These are phyloP conservation scores for Discoglossus pictus DNA, from an alignment of 2,797 vertebrate species.

Conservation along the genomic window DNA sequence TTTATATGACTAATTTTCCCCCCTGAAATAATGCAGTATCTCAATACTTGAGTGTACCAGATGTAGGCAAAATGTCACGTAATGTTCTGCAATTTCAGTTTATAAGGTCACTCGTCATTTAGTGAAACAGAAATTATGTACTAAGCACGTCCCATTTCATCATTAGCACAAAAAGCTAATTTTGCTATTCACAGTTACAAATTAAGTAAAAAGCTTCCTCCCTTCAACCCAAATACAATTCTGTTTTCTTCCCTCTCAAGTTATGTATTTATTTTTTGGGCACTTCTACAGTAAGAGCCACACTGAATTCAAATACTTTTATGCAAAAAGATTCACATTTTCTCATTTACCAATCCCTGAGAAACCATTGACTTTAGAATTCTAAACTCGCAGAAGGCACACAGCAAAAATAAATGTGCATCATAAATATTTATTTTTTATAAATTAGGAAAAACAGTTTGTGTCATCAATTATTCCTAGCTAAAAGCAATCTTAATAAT, in stretches of 20 bases:
- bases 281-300: conserved; percentile 7
- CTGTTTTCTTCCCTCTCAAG: conserved; percentile 14
- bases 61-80: conserved; percentile 18
- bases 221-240: conserved; percentile 2
- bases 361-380: conserved; percentile 16
- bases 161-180: conserved; percentile 12
- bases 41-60: conserved; percentile 1
- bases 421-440: conserved; percentile 40
- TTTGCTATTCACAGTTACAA: conserved; percentile 11
- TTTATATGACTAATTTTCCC: neutral
- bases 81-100: conserved; percentile 21
- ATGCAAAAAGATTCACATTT: conserved; percentile 32
- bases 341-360: conserved; percentile 6
- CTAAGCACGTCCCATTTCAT: conserved; percentile 13
- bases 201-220: conserved; percentile 8
- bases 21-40: fast-evolving
- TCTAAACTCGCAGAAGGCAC: conserved; percentile 13
- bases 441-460: conserved; percentile 39
- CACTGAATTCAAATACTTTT: conserved; percentile 19
- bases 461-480: conserved; percentile 23
- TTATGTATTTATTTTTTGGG: conserved; percentile 15
- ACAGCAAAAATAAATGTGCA: conserved; percentile 11
- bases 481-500: conserved; percentile 17
- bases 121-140: conserved; percentile 26
- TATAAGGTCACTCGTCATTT: conserved; percentile 1